Conservation (phyloP, 2,797 vertebrate genomes). For the Toxotes lorentzi region DNA sequence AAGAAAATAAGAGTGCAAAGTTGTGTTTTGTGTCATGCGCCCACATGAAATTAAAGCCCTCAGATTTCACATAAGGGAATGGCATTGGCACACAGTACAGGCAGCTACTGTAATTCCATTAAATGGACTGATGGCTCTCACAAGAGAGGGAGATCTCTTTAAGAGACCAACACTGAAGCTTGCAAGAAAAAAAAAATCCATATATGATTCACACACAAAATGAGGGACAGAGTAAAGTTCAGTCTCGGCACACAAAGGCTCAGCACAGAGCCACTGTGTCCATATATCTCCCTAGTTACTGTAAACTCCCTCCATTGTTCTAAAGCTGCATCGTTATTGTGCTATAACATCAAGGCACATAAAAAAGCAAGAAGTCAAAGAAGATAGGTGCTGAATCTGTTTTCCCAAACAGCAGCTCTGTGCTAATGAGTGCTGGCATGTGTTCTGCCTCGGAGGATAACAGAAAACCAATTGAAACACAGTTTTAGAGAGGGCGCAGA, state of each 20-base stretch:
- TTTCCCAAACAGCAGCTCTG: conserved; percentile 33
- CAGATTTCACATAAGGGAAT: conserved; percentile 29
- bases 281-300: conserved; percentile 22
- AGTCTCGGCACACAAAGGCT: conserved; percentile 28
- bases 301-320: conserved; percentile 1
- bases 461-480: conserved; percentile 43
- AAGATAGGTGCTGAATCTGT: conserved; percentile 28
- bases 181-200: conserved; percentile 36
- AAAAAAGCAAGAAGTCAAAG: conserved; percentile 19
- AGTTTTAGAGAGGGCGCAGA: conserved; percentile 39
- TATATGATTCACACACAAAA: conserved; percentile 28
- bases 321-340: conserved; percentile 27
- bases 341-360: conserved; percentile 26
- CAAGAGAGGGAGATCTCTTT: background rate
- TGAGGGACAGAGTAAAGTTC: conserved; percentile 42
- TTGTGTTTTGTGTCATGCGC: conserved; percentile 16
- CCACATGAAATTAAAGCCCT: conserved; percentile 22
- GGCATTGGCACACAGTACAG: background rate
- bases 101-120: conserved; percentile 4
- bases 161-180: background rate
- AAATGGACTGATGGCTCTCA: conserved; percentile 42
- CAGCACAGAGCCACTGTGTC: background rate
- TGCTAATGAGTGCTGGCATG: conserved; percentile 59
- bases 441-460: conserved; percentile 60
- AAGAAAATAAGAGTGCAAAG: conserved; percentile 45